phyloP scores from a whole-genome alignment of 2,888 invertebrate species.

The Opisthograptis luteolata region DNA sequence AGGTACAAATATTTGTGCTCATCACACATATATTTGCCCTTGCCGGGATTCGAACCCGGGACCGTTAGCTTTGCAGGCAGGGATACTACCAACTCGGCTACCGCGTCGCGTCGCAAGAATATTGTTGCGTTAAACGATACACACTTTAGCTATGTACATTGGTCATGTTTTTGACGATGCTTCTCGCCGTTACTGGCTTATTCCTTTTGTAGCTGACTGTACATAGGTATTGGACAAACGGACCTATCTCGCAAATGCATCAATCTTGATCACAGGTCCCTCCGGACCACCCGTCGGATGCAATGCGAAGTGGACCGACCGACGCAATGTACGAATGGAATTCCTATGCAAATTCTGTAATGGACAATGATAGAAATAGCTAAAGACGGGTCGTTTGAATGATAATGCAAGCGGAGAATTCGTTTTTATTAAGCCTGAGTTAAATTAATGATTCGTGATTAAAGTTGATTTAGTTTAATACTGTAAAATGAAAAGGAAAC shows the following conservation, averaged over 20 bases:
- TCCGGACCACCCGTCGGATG: slow-evolving; percentile 52
- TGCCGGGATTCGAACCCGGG: too few relatives aligned
- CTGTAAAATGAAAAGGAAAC: background rate
- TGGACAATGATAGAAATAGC: slow-evolving; percentile 45
- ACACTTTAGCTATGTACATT: too few relatives aligned
- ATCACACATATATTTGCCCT: too few relatives aligned
- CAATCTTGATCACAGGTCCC: slow-evolving; percentile 75
- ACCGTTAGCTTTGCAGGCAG: too few relatives aligned
- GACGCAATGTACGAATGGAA: slow-evolving; percentile 53
- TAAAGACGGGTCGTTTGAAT: slow-evolving; percentile 31
- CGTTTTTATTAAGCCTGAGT: slow-evolving; percentile 7
- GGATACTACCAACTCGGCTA: too few relatives aligned
- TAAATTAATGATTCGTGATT: background rate
- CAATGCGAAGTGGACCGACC: slow-evolving; percentile 53
- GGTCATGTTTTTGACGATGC: too few relatives aligned
- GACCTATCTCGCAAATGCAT: slow-evolving; percentile 60
- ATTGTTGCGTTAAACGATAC: too few relatives aligned
- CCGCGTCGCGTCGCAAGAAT: too few relatives aligned
- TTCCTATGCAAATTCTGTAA: slow-evolving; percentile 57
- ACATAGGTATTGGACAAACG: slow-evolving; percentile 43
- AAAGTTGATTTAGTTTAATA: background rate
- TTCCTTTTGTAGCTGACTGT: background rate
- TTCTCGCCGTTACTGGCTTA: too few relatives aligned
- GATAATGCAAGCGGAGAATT: slow-evolving; percentile 17
- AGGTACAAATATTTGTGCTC: too few relatives aligned